A percentile compares a stretch with the other conserved stretches of the same genome.
Conservation (phyloP, 2,888 invertebrate genomes). For the Rotaria sp. region DNA sequence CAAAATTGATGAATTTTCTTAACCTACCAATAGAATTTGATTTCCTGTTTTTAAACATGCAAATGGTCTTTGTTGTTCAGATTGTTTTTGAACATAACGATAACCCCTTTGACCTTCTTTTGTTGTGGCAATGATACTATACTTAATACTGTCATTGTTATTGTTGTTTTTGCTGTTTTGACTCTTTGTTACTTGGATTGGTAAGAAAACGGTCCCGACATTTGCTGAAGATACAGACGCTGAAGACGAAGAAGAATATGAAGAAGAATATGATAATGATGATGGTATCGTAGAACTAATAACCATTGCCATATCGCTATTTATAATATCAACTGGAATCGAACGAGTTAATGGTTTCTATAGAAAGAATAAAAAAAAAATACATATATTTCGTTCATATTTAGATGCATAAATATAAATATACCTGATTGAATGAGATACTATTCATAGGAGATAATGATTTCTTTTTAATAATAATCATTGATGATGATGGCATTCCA, state of each 20-base stretch:
- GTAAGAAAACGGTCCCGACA: background rate
- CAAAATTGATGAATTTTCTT: background rate
- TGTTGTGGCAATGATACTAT: background rate
- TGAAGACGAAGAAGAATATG: background rate
- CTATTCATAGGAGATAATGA: background rate
- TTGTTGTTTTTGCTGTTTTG: background rate
- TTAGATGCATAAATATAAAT: background rate
- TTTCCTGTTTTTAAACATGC: background rate
- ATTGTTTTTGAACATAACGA: background rate
- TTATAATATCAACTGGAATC: constrained; percentile 7
- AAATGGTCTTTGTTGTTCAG: background rate
- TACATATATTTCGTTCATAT: background rate
- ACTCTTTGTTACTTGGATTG: constrained; percentile 1
- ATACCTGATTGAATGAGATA: background rate
- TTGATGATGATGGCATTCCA: background rate
- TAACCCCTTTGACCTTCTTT: background rate
- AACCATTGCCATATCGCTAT: background rate
- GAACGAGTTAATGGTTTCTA: background rate
- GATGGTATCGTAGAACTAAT: background rate
- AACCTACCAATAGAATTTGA: background rate
- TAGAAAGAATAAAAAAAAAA: background rate
- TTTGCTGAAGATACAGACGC: background rate
- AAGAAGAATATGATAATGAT: background rate
- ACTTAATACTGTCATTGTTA: background rate
- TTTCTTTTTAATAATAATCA: background rate